Conservation (phyloP, 64 coral and sea anemone species). For the Acropora tenuis region DNA sequence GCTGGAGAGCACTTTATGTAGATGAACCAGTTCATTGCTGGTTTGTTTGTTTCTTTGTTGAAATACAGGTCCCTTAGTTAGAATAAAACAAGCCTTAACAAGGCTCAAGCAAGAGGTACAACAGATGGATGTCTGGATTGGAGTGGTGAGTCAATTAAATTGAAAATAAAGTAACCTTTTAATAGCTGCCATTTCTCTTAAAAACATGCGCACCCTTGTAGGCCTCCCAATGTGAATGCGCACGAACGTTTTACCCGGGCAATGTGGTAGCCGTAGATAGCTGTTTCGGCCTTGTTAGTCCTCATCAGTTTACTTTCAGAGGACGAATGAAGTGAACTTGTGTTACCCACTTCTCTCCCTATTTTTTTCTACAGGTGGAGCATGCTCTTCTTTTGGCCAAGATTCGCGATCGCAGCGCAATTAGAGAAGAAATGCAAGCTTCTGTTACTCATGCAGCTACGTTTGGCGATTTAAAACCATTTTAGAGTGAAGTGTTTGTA, state of each 20-base stretch:
- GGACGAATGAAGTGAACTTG: too few species aligned
- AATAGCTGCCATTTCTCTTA: too few species aligned
- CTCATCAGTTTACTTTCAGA: too few species aligned
- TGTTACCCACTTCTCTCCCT: neutral
- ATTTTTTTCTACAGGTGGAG: conserved; percentile 66
- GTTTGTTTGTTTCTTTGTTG: neutral
- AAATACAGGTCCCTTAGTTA: conserved; percentile 77
- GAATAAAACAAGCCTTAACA: conserved; percentile 97
- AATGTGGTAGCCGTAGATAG: too few species aligned
- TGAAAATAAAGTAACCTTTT: neutral
- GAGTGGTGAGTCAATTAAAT: conserved; percentile 70
- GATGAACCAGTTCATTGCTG: neutral
- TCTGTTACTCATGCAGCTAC: conserved; percentile 55
- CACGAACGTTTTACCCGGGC: too few species aligned
- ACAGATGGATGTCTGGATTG: conserved; percentile 97
- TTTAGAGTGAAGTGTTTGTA: neutral
- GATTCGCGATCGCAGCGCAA: conserved; percentile 78
- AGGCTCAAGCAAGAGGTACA: conserved; percentile 92
- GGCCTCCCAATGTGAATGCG: too few species aligned
- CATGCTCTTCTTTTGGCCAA: conserved; percentile 88
- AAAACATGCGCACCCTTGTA: too few species aligned
- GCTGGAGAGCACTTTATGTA: too few species aligned
- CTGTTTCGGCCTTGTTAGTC: too few species aligned
- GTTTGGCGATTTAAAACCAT: conserved; percentile 81
- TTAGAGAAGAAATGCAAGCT: conserved; percentile 90